Evolutionary conservation across 2,888 invertebrate species (phyloP), one percentile per base, ranked within the genome.

Genomic region (Latrodectus hesperus): DNA sequence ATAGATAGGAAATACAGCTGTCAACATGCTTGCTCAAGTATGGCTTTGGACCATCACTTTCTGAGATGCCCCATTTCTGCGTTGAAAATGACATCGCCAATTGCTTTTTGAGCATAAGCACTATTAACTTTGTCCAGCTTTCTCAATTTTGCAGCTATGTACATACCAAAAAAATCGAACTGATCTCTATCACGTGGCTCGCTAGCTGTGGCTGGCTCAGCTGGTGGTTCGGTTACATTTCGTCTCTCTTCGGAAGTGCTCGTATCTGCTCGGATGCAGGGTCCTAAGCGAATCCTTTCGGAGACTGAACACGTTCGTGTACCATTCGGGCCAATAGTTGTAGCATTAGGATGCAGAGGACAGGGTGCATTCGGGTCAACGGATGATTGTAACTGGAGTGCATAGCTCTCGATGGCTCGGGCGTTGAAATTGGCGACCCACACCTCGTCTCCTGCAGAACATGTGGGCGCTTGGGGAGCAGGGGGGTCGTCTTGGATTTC

Each of bases 71-170:
- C 79, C 79, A 80, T 72, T 22, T 80, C 79, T 12, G 79, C 79
- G 0, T 80, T 71, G 22, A 80, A 80, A 14, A 80, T 64, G 60
- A 80, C 52, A n/a, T 80, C 79, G 2, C 71, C 72, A 51, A 80
- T 51, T 0, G 79, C 79, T 51, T 71, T 80, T 17, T 80, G 79
- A 14, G 55, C 79, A 51, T 51, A 64, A 6, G 64, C 72, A 51
- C 79, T 49, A 9, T 71, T 64, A 8, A 38, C 64, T 60, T 64
- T 17, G 64, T 80, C 79, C 64, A 80, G 51, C 12, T 51, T 80
- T 49, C 72, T 71, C 64, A 80, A 12, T 17, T 72, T 80, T 8
- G 79, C 55, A 3, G 72, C 79, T n/a, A 80, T 72, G 65, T 72
- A 80, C 17, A 72, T 64, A 1, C 79, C 79, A 64, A 55, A 80